A percentile compares a stretch with the other conserved stretches of the same genome.
These are phyloP conservation scores for Formica selysi DNA, from an alignment of 1,140 invertebrate species.

Conservation along the genomic window DNA sequence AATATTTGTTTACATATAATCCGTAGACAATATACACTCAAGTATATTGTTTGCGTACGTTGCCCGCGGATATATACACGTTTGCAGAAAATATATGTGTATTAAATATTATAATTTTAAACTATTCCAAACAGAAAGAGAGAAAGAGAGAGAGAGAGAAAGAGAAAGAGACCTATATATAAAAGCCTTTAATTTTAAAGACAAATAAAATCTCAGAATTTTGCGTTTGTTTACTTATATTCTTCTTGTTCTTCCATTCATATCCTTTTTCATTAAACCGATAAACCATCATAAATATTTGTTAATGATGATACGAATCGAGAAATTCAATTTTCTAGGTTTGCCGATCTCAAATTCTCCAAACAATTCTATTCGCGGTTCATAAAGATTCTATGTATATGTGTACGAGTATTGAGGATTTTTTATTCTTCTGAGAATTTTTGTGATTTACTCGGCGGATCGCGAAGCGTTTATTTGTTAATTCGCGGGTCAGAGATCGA, in stretches of 20 bases:
- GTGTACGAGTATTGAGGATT: not conserved
- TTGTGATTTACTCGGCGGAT: not conserved
- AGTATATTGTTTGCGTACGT: too few species aligned
- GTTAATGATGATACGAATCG: not conserved
- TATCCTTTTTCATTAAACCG: constrained; percentile 2
- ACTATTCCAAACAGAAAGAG: too few species aligned
- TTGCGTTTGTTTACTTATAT: not conserved
- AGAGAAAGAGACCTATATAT: not conserved
- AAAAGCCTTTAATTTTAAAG: not conserved
- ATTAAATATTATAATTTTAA: not conserved
- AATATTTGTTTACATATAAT: too few species aligned
- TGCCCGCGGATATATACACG: too few species aligned
- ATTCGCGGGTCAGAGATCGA: constrained; percentile 63
- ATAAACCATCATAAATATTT: constrained; percentile 5
- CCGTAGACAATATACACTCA: too few species aligned
- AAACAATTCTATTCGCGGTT: not conserved
- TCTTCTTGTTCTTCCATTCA: not conserved
- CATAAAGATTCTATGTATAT: not conserved
- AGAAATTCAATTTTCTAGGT: not conserved
- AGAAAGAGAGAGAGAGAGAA: too few species aligned
- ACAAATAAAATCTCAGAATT: not conserved
- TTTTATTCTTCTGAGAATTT: constrained; percentile 18
- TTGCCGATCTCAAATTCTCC: constrained; percentile 4
- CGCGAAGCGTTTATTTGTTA: constrained; percentile 25
- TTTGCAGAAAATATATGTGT: too few species aligned